Percentiles rank a stretch among this genome's conserved stretches.
Evolutionary conservation across 1,140 invertebrate genomes (phyloP).

Genomic region (Spodoptera litura): DNA sequence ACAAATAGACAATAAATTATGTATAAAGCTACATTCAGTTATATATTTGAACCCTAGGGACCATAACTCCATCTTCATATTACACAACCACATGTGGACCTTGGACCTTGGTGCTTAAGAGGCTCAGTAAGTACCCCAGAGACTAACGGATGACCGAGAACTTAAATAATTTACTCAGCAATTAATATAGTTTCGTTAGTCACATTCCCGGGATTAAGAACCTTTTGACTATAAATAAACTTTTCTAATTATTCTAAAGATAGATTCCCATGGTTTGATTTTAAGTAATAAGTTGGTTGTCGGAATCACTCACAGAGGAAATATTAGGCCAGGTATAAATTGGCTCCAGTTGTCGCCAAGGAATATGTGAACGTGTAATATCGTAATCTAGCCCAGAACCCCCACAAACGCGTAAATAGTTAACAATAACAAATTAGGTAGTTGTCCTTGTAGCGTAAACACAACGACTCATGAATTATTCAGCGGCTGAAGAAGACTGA

Average conservation of each 20-base stretch:
- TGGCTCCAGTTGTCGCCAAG: too few relatives aligned
- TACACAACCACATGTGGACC: constrained; percentile 5
- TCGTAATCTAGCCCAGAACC: background rate
- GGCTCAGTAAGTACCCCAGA: background rate
- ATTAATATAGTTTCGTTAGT: too few relatives aligned
- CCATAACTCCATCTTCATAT: background rate
- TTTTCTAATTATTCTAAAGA: too few relatives aligned
- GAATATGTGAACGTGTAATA: background rate
- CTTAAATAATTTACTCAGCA: too few relatives aligned
- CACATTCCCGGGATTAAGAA: too few relatives aligned
- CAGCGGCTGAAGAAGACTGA: constrained; percentile 17
- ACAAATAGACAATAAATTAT: background rate
- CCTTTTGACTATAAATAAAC: too few relatives aligned
- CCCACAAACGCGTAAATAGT: background rate
- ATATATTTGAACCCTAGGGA: background rate
- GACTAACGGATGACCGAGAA: background rate
- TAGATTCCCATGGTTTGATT: too few relatives aligned
- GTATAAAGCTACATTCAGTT: background rate
- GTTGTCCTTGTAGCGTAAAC: constrained; percentile 23
- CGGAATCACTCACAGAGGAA: too few relatives aligned
- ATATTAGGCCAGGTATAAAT: too few relatives aligned
- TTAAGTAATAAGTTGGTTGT: too few relatives aligned
- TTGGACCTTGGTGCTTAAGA: constrained; percentile 21
- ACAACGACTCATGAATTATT: constrained; percentile 34
- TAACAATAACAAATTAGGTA: constrained; percentile 37